Evolutionary conservation across 2,113 vertebrate genomes (phyloP).

Genomic region (Mesembrinibis cayennensis): DNA sequence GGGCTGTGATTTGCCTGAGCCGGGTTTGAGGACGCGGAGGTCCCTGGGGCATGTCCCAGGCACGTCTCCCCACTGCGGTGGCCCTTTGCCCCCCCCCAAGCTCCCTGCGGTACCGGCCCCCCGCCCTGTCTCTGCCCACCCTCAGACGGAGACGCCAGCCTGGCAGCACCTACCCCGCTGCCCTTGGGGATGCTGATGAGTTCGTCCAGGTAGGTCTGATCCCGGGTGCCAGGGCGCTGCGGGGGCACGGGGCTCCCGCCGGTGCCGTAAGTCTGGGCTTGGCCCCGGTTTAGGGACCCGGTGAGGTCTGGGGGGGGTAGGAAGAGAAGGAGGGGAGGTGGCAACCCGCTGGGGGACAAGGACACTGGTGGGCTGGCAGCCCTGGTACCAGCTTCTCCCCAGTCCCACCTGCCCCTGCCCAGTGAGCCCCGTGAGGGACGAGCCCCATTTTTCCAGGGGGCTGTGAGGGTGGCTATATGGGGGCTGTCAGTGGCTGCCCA

Average conservation of each 20-base stretch:
- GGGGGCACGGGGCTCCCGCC: rapidly evolving
- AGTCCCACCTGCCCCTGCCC: neutral
- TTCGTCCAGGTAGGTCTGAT: conserved; percentile 13
- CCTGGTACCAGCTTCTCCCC: neutral
- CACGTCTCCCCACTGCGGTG: neutral
- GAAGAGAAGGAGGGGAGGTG: neutral
- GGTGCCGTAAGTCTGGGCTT: neutral
- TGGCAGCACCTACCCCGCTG: neutral
- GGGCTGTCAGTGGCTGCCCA: neutral
- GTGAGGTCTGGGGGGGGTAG: neutral
- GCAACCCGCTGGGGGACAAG: rapidly evolving
- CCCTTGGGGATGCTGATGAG: conserved; percentile 46
- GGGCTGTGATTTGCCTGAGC: neutral
- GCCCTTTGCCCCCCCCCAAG: neutral
- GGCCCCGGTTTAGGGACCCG: neutral
- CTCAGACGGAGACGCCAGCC: neutral
- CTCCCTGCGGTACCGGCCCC: neutral
- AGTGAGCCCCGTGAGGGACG: neutral
- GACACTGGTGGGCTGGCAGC: neutral
- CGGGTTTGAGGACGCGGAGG: neutral
- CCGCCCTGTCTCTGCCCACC: neutral
- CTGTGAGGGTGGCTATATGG: rapidly evolving
- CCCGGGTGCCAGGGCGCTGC: rapidly evolving
- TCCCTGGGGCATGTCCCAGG: neutral
- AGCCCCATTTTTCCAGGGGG: neutral